Conservation (phyloP, 2,888 invertebrate species). For the Mimumesa dahlbomi region DNA sequence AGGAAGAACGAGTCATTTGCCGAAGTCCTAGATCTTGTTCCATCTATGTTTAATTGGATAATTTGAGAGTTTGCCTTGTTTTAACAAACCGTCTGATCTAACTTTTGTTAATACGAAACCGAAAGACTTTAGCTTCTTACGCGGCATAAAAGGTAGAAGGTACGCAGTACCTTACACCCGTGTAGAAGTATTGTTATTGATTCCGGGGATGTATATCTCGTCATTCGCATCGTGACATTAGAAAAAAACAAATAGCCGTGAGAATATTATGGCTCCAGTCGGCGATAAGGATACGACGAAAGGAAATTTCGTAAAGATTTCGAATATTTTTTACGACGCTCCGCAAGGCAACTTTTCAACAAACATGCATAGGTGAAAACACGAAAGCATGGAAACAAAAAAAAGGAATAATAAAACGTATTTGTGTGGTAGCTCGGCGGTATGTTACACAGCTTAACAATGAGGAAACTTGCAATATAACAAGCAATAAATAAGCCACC, state of each 20-base stretch:
- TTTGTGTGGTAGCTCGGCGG: conserved; percentile 62
- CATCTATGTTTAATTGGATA: too few relatives aligned
- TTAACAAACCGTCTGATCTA: too few relatives aligned
- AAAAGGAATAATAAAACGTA: too few relatives aligned
- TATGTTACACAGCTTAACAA: conserved; percentile 70
- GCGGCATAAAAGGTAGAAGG: too few relatives aligned
- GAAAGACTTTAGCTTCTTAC: too few relatives aligned
- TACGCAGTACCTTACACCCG: not conserved
- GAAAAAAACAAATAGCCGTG: not conserved
- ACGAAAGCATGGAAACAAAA: conserved; percentile 24
- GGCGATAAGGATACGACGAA: conserved; percentile 8
- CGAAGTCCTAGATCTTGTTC: too few relatives aligned
- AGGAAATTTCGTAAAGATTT: conserved; percentile 29
- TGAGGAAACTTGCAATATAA: conserved; percentile 79
- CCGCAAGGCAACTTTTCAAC: conserved; percentile 37
- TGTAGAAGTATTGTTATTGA: conserved; percentile 32
- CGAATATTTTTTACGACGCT: conserved; percentile 50
- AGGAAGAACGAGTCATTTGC: too few relatives aligned
- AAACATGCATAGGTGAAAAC: conserved; percentile 21
- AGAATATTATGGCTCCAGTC: not conserved
- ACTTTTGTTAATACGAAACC: too few relatives aligned
- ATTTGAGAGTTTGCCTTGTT: too few relatives aligned
- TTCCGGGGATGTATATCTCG: conserved; percentile 32
- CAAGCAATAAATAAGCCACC: conserved; percentile 79
- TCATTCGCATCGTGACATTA: conserved; percentile 40